Base-by-base conservation (phyloP, 2,113 vertebrate species). In the Pachyramphus minor region DNA sequence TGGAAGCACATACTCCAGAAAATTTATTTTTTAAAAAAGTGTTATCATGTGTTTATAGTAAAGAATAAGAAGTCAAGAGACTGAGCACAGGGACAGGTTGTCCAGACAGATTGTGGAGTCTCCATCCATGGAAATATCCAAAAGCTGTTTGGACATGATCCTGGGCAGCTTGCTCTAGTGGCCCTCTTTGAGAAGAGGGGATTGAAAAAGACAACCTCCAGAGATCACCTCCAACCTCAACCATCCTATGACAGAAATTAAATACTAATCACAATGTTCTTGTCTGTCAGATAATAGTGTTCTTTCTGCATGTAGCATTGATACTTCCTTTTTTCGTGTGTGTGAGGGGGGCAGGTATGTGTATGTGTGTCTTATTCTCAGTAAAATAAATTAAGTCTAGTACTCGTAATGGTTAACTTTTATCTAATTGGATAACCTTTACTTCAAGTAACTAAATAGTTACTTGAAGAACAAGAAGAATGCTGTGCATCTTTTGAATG, bases 121-220 rank as follows among this genome's bases (percentile, higher is more conserved):
- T 47, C 20, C 11, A 39, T 35, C 8, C 24, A 52, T 42, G 23
- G 5, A 73, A 90, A 63, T 72, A 76, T 8, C 39, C 21, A n/a
- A 79, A 74, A 89, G 12, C 1, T 6, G 5, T n/a, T 56, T 52
- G 14, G 4, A 60, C 12, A 10, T 24, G 16, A 37, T 37, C 5
- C 8, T 44, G 37, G 9, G 4, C 3, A 72, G 6, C 4, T 49
- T 67, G 11, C 18, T 62, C 1, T 72, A 44, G 14, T 21, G 3
- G 0, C 4, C 0, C 2, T 78, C 31, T 14, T 47, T 60, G 41
- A 79, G 37, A 75, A 58, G 13, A 74, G 0, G 9, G 2, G 6
- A 1, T 42, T 79, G 28, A 41, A 47, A 5, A 31, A 91, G 28
- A 12, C 6, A 24, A 23, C 11, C 23, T 52, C 11, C 14, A 62